These are phyloP conservation scores for Lathamus discolor DNA, from an alignment of 2,113 vertebrate genomes.

Conservation along the genomic window DNA sequence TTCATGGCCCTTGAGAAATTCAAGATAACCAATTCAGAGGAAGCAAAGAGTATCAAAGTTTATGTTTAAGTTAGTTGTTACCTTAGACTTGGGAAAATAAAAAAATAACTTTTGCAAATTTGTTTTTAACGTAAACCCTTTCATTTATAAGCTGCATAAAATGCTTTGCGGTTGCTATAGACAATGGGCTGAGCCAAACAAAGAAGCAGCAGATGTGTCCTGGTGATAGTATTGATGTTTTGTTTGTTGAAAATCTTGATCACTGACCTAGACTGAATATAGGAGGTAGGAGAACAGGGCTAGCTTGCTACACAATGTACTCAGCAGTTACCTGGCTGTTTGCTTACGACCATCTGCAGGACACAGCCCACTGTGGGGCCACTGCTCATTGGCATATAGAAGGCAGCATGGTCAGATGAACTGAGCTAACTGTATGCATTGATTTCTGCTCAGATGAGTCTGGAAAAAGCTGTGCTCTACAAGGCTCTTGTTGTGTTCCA, in stretches of 20 bases:
- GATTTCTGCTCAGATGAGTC: neutral
- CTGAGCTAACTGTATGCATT: neutral
- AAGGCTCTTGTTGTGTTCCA: neutral
- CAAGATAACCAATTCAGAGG: neutral
- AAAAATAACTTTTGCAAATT: neutral
- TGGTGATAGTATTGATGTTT: neutral
- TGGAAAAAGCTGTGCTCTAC: neutral
- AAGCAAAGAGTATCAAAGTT: neutral
- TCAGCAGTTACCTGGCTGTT: neutral
- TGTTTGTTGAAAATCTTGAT: neutral
- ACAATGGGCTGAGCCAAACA: neutral
- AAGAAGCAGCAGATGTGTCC: neutral
- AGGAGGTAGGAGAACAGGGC: neutral
- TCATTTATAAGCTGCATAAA: neutral
- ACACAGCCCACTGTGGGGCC: neutral
- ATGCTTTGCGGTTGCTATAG: neutral
- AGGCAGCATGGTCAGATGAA: neutral
- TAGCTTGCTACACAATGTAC: no score
- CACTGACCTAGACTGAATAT: neutral
- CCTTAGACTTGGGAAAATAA: neutral
- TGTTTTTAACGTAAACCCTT: neutral
- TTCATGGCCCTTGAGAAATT: neutral
- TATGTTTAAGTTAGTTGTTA: neutral
- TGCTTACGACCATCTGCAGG: neutral
- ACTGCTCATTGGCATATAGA: neutral